Conservation (phyloP, 2,888 invertebrate genomes). For the Cybosia mesomella region DNA sequence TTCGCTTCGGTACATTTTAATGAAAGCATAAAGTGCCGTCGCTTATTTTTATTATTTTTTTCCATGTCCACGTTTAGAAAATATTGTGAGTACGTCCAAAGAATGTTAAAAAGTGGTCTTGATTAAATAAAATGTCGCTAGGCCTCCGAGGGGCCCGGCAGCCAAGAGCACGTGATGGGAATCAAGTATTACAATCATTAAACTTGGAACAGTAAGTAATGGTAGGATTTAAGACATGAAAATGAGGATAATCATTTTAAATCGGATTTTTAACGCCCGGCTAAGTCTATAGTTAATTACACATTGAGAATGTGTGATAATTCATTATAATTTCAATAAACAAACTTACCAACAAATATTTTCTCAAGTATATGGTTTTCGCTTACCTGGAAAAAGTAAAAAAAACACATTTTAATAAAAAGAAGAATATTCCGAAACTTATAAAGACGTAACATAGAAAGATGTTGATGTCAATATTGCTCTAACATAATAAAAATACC, state of each 20-base stretch:
- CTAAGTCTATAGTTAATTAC: conserved; percentile 13
- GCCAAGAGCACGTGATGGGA: conserved; percentile 71
- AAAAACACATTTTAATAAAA: conserved; percentile 34
- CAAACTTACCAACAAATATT: conserved; percentile 36
- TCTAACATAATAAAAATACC: conserved; percentile 45
- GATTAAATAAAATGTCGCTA: conserved; percentile 84
- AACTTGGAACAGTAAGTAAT: conserved; percentile 63
- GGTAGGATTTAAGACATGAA: conserved; percentile 53
- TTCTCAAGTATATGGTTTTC: conserved; percentile 38
- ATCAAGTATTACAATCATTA: conserved; percentile 65
- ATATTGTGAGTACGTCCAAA: conserved; percentile 70
- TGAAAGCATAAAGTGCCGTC: conserved; percentile 60
- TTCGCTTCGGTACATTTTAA: conserved; percentile 37
- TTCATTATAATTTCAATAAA: background rate
- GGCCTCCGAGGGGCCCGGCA: conserved; percentile 60
- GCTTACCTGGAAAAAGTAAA: conserved; percentile 70
- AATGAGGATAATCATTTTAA: conserved; percentile 53
- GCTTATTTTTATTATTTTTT: conserved; percentile 58
- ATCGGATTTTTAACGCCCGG: conserved; percentile 46
- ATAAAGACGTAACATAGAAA: conserved; percentile 54
- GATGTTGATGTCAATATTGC: conserved; percentile 41
- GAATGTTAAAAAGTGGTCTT: conserved; percentile 85
- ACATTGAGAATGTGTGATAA: background rate
- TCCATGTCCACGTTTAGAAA: conserved; percentile 58
- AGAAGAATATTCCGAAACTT: conserved; percentile 35